Conservation (phyloP, 2,797 vertebrate species). For the Erithacus rubecula region DNA sequence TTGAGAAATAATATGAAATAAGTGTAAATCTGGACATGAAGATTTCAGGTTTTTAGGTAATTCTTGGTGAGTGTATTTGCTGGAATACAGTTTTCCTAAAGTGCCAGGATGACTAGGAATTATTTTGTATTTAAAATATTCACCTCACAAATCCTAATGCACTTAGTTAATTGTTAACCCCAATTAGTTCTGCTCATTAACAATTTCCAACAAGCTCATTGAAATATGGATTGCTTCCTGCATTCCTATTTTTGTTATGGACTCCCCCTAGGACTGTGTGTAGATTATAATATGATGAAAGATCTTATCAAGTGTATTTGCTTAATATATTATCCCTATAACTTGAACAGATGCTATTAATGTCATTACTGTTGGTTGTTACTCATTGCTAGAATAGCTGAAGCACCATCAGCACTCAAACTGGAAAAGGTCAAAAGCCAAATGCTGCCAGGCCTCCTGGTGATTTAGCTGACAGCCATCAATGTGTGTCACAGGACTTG, state of each 20-base stretch:
- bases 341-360: background rate
- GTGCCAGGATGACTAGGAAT: background rate
- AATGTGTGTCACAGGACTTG: background rate
- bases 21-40: background rate
- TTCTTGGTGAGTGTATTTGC: background rate
- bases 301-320: background rate
- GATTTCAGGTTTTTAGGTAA: background rate
- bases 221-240: background rate
- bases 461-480: background rate
- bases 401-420: background rate
- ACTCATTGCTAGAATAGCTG: background rate
- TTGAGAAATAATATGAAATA: background rate
- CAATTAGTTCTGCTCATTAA: background rate
- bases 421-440: background rate
- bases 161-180: conserved; percentile 2
- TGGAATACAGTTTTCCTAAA: background rate
- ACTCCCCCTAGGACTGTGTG: background rate
- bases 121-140: background rate
- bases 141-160: background rate
- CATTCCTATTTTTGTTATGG: background rate
- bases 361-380: background rate
- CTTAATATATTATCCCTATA: background rate
- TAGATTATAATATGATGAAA: background rate
- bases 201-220: background rate
- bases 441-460: background rate